Conservation (phyloP, 2,888 invertebrate species). For the Tipula helvola region DNA sequence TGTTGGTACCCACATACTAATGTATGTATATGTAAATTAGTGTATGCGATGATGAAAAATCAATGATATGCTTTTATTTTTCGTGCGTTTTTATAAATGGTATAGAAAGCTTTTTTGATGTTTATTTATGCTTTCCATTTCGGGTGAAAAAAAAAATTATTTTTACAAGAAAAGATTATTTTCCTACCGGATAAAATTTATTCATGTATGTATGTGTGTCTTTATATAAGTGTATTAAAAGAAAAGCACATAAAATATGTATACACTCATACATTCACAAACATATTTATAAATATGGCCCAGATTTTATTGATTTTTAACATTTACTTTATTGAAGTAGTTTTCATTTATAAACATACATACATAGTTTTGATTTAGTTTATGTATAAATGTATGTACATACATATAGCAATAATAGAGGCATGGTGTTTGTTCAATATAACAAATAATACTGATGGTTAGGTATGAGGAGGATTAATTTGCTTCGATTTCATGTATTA, state of each 20-base stretch:
- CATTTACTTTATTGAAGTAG: background rate
- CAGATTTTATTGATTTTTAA: constrained; percentile 4
- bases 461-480: background rate
- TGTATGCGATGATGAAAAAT: background rate
- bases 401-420: background rate
- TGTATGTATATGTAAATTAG: background rate
- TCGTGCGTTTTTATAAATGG: background rate
- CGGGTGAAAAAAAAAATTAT: background rate
- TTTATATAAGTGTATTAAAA: background rate
- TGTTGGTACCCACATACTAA: background rate
- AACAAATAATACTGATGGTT: background rate
- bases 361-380: background rate
- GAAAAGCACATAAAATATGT: background rate
- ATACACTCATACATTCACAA: background rate
- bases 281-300: background rate
- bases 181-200: background rate
- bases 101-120: background rate
- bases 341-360: background rate
- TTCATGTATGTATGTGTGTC: background rate
- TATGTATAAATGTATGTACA: background rate
- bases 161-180: background rate
- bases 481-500: background rate
- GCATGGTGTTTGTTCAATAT: background rate
- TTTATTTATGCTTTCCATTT: background rate
- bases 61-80: background rate